A percentile compares a stretch with the other conserved stretches of the same genome.
Evolutionary conservation across 2,797 vertebrate species (phyloP).

Genomic region (Poecilia velifera): DNA sequence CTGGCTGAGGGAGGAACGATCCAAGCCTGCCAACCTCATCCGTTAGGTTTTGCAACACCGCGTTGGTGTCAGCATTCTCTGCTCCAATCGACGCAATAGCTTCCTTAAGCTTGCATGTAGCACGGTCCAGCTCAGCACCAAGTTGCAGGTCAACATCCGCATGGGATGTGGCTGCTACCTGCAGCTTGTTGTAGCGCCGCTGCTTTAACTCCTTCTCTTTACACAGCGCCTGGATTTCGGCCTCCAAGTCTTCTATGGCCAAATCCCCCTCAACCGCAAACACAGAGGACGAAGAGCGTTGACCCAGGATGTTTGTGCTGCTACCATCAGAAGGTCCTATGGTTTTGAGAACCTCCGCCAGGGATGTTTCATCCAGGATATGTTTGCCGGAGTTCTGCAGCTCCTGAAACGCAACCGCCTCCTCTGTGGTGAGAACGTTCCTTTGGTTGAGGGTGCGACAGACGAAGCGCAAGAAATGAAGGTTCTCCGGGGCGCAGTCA

Average conservation of each 20-base stretch:
- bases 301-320: neutral
- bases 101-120: conserved; percentile 71
- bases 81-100: conserved; percentile 69
- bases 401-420: conserved; percentile 79
- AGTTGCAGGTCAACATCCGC: conserved; percentile 76
- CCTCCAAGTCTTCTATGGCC: conserved; percentile 81
- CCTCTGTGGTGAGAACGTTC: conserved; percentile 82
- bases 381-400: conserved; percentile 82
- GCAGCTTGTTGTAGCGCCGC: conserved; percentile 82
- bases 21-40: conserved; percentile 78
- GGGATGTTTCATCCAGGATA: conserved; percentile 83
- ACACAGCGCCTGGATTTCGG: conserved; percentile 82
- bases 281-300: conserved; percentile 34
- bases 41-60: conserved; percentile 77
- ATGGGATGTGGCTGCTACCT: conserved; percentile 75
- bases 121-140: conserved; percentile 69
- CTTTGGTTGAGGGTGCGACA: conserved; percentile 83
- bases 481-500: conserved; percentile 84
- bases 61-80: conserved; percentile 80
- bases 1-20: conserved; percentile 70
- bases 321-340: conserved; percentile 65
- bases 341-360: conserved; percentile 87
- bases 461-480: conserved; percentile 88
- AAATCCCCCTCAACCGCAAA: conserved; percentile 68
- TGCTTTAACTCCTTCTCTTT: conserved; percentile 84